Base-by-base conservation (phyloP, 1,140 invertebrate species). In the Archegozetes longisetosus region DNA sequence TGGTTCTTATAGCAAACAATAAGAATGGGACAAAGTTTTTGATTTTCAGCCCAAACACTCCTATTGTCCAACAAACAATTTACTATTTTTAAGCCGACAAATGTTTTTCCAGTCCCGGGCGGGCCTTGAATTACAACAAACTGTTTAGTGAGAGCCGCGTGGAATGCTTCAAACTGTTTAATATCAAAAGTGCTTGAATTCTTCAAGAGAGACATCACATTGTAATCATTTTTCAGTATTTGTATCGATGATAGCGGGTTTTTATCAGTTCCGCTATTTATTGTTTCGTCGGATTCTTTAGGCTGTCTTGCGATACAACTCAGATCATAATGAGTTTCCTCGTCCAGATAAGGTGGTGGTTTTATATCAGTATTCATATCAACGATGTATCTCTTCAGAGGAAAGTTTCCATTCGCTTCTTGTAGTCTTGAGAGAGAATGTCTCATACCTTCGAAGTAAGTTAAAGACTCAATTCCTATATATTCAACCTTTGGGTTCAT, bases 1-100 rank as follows among this genome's bases (percentile, higher is more conserved):
- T 90, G 85, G 68, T 91, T 92, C 0, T 86, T 89, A 64, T 82
- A 88, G 67, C 85, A 87, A 23, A 91, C 79, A 13, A 92, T 74
- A 1, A 91, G 70, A 57, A 91, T 81, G 3, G 84, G 82, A n/a
- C 51, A 14, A 22, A 26, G 14, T 32, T 40, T 28, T 52, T 26
- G 40, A 55, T 53, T 47, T 13, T 6, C 23, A 27, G 51, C 61
- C 70, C 70, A 72, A 3, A 66, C 27, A 2, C 61, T 32, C 26
- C 53, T 51, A 64, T 75, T 74, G 14, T 67, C 55, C 2, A 74
- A 62, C 3, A 75, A 61, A 20, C 67, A 62, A 55, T 72, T 58
- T 0, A 71, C 68, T 17, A 75, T 68, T 61, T 74, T 72, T 1
- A 66, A 58, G 1, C 83, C 84, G n/a, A 87, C 66, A 29, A 52